Evolutionary conservation across 2,113 vertebrate genomes (phyloP).

Genomic region (Orthonyx spaldingii): DNA sequence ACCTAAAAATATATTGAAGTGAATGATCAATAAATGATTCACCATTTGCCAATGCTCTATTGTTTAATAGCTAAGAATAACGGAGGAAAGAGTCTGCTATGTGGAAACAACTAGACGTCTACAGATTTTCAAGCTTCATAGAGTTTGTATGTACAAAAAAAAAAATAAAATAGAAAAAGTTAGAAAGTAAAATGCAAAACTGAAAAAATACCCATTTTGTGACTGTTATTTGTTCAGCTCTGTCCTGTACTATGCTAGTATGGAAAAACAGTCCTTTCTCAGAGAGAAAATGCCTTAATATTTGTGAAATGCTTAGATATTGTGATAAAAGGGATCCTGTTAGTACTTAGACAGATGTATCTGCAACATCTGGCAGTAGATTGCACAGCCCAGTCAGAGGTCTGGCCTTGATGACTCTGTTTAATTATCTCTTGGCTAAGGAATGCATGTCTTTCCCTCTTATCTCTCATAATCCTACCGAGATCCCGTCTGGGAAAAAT

Average conservation of each 20-base stretch:
- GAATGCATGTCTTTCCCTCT: constrained; percentile 15
- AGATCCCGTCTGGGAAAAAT: constrained; percentile 5
- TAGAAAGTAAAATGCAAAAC: neutral
- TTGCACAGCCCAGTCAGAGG: constrained; percentile 56
- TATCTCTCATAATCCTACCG: constrained; percentile 29
- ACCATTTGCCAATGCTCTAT: neutral
- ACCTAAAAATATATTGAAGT: neutral
- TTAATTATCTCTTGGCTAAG: constrained; percentile 59
- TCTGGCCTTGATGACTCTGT: constrained; percentile 61
- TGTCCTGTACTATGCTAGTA: neutral
- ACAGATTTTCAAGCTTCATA: neutral
- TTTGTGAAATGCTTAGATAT: constrained; percentile 11
- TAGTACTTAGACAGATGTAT: constrained; percentile 54
- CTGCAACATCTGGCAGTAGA: constrained; percentile 60
- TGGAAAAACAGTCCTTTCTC: neutral
- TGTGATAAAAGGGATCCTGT: constrained; percentile 25
- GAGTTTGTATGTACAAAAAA: neutral
- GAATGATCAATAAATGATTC: neutral
- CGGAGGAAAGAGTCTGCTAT: neutral
- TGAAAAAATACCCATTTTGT: neutral
- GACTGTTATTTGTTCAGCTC: neutral
- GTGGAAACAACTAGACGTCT: neutral
- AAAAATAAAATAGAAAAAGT: neutral
- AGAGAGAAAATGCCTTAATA: constrained; percentile 9
- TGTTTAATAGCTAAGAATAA: neutral